These are phyloP conservation scores for Ceriagrion tenellum DNA, from an alignment of 2,888 invertebrate species.

Conservation along the genomic window DNA sequence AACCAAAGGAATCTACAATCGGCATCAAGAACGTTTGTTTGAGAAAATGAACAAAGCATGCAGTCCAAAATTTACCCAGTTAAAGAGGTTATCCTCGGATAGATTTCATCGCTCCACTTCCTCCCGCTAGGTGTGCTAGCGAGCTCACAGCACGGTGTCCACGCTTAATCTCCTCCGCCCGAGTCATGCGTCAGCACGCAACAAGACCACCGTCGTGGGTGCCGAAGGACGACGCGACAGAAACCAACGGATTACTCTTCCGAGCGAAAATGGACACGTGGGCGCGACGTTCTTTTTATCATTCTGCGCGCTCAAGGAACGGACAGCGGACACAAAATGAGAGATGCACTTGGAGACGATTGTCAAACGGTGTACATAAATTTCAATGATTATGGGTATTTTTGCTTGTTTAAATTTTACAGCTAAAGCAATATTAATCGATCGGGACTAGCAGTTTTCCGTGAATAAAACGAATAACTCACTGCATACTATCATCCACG, in stretches of 20 bases:
- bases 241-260: background rate
- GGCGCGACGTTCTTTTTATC: background rate
- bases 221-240: background rate
- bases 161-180: background rate
- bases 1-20: background rate
- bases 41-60: background rate
- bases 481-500: too few species aligned
- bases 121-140: background rate
- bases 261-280: background rate
- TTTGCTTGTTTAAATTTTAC: background rate
- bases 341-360: too few species aligned
- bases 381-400: background rate
- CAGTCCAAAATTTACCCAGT: background rate
- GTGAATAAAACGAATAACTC: too few species aligned
- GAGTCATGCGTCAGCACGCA: background rate
- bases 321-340: too few species aligned
- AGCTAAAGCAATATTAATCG: background rate
- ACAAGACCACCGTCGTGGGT: background rate
- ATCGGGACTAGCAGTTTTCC: too few species aligned
- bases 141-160: background rate
- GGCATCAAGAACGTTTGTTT: background rate
- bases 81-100: background rate
- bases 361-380: too few species aligned
- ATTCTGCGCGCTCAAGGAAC: background rate
- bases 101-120: background rate